phyloP scores from a whole-genome alignment of 1,140 invertebrate genomes.

The Sycobia sp. region DNA sequence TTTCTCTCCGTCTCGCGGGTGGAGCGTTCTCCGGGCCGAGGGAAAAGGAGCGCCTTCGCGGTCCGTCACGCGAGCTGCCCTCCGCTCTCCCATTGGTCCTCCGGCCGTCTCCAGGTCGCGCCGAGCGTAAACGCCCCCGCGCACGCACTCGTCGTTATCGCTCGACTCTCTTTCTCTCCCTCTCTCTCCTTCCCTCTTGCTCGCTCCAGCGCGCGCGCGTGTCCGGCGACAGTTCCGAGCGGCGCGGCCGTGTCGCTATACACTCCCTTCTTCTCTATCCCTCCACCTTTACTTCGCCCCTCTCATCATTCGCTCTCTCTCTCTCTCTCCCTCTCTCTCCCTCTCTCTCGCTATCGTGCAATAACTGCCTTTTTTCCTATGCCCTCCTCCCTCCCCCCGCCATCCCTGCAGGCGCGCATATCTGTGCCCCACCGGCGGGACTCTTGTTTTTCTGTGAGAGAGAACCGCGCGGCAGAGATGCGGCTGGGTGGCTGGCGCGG shows the following conservation, averaged over 20 bases:
- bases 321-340: background rate
- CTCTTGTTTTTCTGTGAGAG: no score
- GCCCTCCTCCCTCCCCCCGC: no score
- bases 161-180: background rate
- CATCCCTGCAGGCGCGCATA: no score
- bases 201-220: conserved; percentile 27
- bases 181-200: background rate
- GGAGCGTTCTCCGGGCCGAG: conserved; percentile 46
- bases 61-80: conserved; percentile 43
- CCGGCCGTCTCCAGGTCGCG: conserved; percentile 22
- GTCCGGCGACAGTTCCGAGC: conserved; percentile 39
- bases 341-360: no score
- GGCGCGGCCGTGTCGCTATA: conserved; percentile 16
- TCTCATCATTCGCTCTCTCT: conserved; percentile 14
- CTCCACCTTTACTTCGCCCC: background rate
- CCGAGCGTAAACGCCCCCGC: conserved; percentile 31
- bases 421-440: no score
- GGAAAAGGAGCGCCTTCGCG: conserved; percentile 43
- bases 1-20: conserved; percentile 27
- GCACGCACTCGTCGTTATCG: conserved; percentile 25
- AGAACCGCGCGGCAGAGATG: no score
- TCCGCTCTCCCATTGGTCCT: conserved; percentile 44
- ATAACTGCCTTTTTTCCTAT: no score
- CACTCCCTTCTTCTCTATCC: no score
- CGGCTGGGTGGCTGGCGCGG: no score